A percentile compares a stretch with the other conserved stretches of the same genome.
These are phyloP conservation scores for Acrocyrtus sp. DNA, from an alignment of 2,888 invertebrate genomes.

Conservation along the genomic window DNA sequence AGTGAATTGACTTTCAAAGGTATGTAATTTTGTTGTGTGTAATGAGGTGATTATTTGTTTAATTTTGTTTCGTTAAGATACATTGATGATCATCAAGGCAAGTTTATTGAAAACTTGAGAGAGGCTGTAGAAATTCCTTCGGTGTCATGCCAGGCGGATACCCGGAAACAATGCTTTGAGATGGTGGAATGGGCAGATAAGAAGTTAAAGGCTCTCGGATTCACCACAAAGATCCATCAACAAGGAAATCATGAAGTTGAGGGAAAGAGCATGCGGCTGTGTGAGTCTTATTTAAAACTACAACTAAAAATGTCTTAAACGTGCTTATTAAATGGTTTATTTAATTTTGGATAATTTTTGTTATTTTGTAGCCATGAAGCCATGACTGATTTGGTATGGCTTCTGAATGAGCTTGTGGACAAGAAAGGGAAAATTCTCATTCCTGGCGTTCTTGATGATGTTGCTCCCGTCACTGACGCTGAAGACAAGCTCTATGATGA, in stretches of 20 bases:
- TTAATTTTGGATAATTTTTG: neutral
- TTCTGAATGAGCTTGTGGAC: conserved; percentile 86
- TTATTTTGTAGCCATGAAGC: conserved; percentile 52
- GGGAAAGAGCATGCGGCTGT: conserved; percentile 76
- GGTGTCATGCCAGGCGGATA: conserved; percentile 91
- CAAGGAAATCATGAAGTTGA: conserved; percentile 75
- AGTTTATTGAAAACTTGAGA: conserved; percentile 81
- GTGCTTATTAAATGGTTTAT: no score
- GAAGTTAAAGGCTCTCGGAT: conserved; percentile 77
- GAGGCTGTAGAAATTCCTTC: conserved; percentile 94
- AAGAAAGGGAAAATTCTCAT: conserved; percentile 87
- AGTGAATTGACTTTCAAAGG: neutral
- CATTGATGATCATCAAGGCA: conserved; percentile 80
- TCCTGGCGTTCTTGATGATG: conserved; percentile 77
- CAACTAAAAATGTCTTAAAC: no score
- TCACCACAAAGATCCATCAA: conserved; percentile 77
- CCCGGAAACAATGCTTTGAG: conserved; percentile 80
- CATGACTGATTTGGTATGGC: conserved; percentile 89
- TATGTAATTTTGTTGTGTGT: neutral
- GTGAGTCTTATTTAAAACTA: conserved; percentile 25
- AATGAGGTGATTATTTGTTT: conserved; percentile 49
- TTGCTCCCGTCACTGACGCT: conserved; percentile 76
- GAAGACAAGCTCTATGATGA: conserved; percentile 80
- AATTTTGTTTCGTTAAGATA: conserved; percentile 69
- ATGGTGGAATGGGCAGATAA: conserved; percentile 88